Evolutionary conservation across 92 coral and sea anemone genomes (phyloP), one percentile per base, ranked within the genome.

Genomic region (Umimayanthus kanabou): DNA sequence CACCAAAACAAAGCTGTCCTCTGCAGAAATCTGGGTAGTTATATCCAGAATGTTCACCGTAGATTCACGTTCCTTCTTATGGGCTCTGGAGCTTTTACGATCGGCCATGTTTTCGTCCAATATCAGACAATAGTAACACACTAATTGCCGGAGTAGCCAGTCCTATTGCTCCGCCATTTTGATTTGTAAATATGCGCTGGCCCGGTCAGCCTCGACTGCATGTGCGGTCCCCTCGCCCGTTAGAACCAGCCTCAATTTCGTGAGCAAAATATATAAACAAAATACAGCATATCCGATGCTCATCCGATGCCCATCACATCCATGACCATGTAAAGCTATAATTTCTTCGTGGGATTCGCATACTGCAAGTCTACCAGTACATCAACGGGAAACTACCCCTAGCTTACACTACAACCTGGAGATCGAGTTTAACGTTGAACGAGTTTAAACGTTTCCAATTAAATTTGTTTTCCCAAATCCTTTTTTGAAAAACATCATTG

Each of bases 61-160:
- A 37, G 98, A 95, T 55, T 93, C 98, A 40, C 98, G 92, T 73
- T 93, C 96, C 50, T 64, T 93, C 73, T 88, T 93, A 50, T 64
- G 87, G 50, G 84, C 61, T 88, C 90, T 95, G 42, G 93, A 77
- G 40, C 49, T 87, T 89, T 87, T 91, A 74, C 95, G 86, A 70
- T 95, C 98, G 39, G 96, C 90, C 98, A 95, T 95, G 14, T 40
- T 91, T 72, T 43, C 39, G 87, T 18, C 43, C 80, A 70, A 85
- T 73, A 57, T 58, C 10, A 50, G 69, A 25, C 67, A 77, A 78
- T 43, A 30, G 45, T 37, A 58, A 15, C 64, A 33, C 10, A 61
- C n/a, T 9, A 61, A 61, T 61, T 26, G 25, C 69, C 22, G 69
- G 69, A 61, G 76, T 33, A 70, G 50, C 40, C 58, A 74, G 29